Conservation (phyloP, 1,140 invertebrate species). For the Intoshia linei region DNA sequence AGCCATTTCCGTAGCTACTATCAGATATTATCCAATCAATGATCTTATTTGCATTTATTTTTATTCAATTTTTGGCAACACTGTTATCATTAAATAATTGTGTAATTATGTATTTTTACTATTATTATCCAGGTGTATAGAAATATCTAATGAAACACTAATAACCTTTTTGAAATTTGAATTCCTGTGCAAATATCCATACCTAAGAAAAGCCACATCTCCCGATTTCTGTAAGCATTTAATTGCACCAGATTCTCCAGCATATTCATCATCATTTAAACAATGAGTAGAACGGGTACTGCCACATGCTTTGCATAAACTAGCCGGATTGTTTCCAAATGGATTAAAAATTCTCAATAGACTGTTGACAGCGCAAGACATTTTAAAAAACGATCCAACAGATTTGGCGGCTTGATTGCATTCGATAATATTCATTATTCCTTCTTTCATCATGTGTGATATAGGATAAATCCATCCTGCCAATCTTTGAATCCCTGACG, state of each 20-base stretch:
- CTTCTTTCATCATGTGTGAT: constrained; percentile 41
- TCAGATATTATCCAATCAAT: constrained; percentile 2
- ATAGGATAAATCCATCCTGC: constrained; percentile 72
- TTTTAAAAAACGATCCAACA: constrained; percentile 49
- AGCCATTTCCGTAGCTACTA: neutral
- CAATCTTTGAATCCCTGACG: constrained; percentile 50
- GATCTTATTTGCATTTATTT: neutral
- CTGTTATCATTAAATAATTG: constrained; percentile 5
- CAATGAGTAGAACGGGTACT: constrained; percentile 32
- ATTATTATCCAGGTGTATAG: neutral
- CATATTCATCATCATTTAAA: constrained; percentile 50
- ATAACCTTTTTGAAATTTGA: constrained; percentile 3
- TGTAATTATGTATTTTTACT: neutral
- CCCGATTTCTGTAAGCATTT: constrained; percentile 42
- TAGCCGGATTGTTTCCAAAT: constrained; percentile 44
- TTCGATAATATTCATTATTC: constrained; percentile 28
- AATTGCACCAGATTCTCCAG: constrained; percentile 49
- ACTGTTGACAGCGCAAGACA: constrained; percentile 64
- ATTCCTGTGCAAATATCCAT: constrained; percentile 31
- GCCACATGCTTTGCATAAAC: constrained; percentile 46
- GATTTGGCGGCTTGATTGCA: constrained; percentile 86
- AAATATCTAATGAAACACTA: constrained; percentile 1
- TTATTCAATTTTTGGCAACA: too few relatives aligned
- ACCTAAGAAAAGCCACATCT: constrained; percentile 46
- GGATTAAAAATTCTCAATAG: constrained; percentile 66